These are phyloP conservation scores for Glaucopsyche alexis DNA, from an alignment of 2,888 invertebrate genomes.

Conservation along the genomic window DNA sequence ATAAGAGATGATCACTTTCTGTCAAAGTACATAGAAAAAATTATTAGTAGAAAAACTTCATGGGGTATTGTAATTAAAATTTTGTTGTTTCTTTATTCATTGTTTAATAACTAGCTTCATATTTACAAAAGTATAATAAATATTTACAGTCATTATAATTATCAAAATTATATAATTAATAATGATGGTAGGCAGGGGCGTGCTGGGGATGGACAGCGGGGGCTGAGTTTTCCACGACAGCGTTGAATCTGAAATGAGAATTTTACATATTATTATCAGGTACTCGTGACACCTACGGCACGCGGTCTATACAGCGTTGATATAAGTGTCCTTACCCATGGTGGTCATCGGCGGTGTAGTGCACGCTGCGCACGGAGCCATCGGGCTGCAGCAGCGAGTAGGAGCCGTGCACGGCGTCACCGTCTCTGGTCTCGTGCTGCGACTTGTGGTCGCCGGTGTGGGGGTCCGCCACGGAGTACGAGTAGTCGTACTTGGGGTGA, in stretches of 20 bases:
- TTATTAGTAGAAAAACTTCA: background rate
- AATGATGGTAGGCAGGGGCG: constrained; percentile 51
- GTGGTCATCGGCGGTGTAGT: constrained; percentile 60
- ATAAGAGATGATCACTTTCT: too few relatives aligned
- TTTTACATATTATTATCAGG: background rate
- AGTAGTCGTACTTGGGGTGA: constrained; percentile 56
- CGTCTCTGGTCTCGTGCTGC: constrained; percentile 63
- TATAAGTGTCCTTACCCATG: constrained; percentile 52
- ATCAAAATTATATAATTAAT: background rate
- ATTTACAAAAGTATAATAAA: constrained; percentile 21
- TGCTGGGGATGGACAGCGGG: constrained; percentile 61
- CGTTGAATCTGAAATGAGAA: constrained; percentile 65
- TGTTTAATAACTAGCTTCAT: background rate
- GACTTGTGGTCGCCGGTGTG: constrained; percentile 74
- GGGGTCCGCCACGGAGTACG: constrained; percentile 67
- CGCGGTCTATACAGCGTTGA: background rate
- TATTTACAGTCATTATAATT: constrained; percentile 27
- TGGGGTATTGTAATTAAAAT: background rate
- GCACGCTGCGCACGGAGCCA: constrained; percentile 65
- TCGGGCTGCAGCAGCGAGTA: constrained; percentile 74
- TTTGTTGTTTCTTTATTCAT: background rate
- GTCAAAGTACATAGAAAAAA: too few relatives aligned
- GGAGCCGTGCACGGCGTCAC: constrained; percentile 73
- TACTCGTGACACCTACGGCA: background rate
- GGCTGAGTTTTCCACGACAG: constrained; percentile 69